Evolutionary conservation across 2,888 invertebrate species (phyloP).

Genomic region (Exocentrus adspersus): DNA sequence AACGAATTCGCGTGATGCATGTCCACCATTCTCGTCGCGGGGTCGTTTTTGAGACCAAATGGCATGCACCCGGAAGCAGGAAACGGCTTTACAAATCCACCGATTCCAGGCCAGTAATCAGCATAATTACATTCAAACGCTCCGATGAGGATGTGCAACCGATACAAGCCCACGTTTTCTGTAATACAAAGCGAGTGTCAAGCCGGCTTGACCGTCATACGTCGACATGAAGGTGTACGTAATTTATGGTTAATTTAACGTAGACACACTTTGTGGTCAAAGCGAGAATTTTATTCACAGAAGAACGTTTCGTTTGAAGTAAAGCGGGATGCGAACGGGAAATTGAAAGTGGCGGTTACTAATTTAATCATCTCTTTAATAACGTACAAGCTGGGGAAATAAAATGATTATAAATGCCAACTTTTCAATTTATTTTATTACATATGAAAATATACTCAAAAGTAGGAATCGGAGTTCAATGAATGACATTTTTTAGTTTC

Average conservation of each 20-base stretch:
- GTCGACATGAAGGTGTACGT: neutral
- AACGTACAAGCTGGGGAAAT: too few species aligned
- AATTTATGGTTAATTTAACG: neutral
- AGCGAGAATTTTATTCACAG: neutral
- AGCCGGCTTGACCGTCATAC: neutral
- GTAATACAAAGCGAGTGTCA: neutral
- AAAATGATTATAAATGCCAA: too few species aligned
- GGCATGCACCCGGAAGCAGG: slow-evolving; percentile 10
- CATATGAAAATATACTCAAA: too few species aligned
- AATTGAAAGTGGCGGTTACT: neutral
- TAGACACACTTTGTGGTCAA: slow-evolving; percentile 1
- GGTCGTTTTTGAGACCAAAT: too few species aligned
- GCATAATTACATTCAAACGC: slow-evolving; percentile 6
- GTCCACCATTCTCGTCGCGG: too few species aligned
- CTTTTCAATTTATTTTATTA: too few species aligned
- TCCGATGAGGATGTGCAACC: slow-evolving; percentile 4
- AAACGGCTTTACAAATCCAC: neutral
- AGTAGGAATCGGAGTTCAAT: too few species aligned
- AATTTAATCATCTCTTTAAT: neutral
- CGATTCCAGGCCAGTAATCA: slow-evolving; percentile 6
- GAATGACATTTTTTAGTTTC: too few species aligned
- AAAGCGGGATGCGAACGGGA: neutral
- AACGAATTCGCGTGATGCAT: too few species aligned
- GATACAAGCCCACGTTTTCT: neutral
- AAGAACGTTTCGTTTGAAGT: neutral